Conservation (phyloP, 2,888 invertebrate species). For the Drosophila macrothrix region DNA sequence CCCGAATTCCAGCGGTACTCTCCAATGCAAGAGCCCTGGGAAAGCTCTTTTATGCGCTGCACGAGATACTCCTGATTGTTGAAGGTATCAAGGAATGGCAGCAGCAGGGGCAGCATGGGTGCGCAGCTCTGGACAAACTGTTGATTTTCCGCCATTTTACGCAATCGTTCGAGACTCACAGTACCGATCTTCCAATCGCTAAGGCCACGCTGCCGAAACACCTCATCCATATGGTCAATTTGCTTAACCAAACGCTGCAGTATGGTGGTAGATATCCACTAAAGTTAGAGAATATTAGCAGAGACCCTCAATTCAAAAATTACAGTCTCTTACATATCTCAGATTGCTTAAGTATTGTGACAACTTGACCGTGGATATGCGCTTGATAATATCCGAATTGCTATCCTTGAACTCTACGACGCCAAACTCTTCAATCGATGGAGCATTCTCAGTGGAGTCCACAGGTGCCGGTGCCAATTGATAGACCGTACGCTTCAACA, state of each 20-base stretch:
- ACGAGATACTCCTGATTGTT: conserved; percentile 95
- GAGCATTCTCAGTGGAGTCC: conserved; percentile 80
- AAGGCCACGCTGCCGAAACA: conserved; percentile 89
- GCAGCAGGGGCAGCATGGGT: conserved; percentile 86
- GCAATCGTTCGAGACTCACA: conserved; percentile 90
- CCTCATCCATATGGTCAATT: conserved; percentile 90
- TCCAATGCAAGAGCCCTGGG: conserved; percentile 94
- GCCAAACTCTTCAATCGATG: conserved; percentile 82
- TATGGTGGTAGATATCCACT: conserved; percentile 95
- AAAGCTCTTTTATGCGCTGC: conserved; percentile 91
- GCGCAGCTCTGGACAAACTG: conserved; percentile 83
- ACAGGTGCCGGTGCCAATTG: conserved; percentile 83
- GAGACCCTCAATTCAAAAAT: too few species aligned
- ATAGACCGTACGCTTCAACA: conserved; percentile 84
- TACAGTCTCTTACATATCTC: conserved; percentile 87
- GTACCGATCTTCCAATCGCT: conserved; percentile 89
- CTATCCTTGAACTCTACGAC: conserved; percentile 80
- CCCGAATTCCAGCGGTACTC: conserved; percentile 96
- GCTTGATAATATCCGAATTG: conserved; percentile 84
- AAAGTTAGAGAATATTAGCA: conserved; percentile 31
- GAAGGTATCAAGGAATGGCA: conserved; percentile 93
- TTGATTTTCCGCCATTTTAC: conserved; percentile 89
- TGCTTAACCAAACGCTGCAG: conserved; percentile 90
- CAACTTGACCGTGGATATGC: conserved; percentile 87
- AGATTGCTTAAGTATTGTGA: conserved; percentile 93